phyloP scores from a whole-genome alignment of 2,797 vertebrate species.

The Uromys caudimaculatus region DNA sequence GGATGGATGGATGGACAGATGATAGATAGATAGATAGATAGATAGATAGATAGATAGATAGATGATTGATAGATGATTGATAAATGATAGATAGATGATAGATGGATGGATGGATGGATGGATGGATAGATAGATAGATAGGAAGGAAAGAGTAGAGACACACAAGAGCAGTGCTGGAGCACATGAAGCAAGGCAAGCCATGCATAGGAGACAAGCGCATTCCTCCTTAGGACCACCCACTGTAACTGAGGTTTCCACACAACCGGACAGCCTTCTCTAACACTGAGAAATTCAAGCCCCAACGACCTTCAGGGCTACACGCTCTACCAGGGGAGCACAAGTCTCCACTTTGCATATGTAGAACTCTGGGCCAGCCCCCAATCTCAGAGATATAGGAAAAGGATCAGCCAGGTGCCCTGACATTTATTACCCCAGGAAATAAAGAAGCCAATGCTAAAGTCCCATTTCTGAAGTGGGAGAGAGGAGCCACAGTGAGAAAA shows the following conservation, averaged over 20 bases:
- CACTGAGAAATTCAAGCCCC: background rate
- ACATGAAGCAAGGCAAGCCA: background rate
- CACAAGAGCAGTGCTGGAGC: rapidly evolving
- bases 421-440: background rate
- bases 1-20: no score
- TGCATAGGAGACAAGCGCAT: background rate
- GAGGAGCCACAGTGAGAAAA: background rate
- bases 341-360: background rate
- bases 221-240: background rate
- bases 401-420: background rate
- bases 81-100: no score
- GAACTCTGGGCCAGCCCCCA: background rate
- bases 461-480: background rate
- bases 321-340: background rate
- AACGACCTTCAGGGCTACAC: background rate
- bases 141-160: background rate
- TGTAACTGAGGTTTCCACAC: background rate
- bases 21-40: background rate
- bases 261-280: background rate
- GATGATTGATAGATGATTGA: no score
- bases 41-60: no score
- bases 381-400: background rate
- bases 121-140: background rate
- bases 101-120: no score
- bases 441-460: background rate